phyloP scores from a whole-genome alignment of 2,888 invertebrate species.

The Dicyrtomina minuta region DNA sequence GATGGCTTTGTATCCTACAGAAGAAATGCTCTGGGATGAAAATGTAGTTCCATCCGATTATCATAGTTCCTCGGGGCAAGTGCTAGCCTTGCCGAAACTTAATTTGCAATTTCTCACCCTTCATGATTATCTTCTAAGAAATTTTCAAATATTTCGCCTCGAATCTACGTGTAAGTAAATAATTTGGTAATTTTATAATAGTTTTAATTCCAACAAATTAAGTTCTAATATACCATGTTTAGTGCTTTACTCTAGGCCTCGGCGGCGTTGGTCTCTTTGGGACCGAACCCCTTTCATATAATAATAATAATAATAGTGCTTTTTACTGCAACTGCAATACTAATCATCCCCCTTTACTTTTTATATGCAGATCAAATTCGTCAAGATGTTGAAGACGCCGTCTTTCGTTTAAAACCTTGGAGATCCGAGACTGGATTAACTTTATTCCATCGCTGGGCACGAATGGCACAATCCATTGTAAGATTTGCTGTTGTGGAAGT shows the following conservation, averaged over 20 bases:
- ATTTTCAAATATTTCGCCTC: slow-evolving; percentile 94
- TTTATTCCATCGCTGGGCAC: slow-evolving; percentile 96
- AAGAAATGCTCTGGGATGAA: slow-evolving; percentile 98
- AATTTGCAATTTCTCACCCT: slow-evolving; percentile 97
- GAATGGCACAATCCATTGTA: slow-evolving; percentile 94
- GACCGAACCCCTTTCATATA: too few species aligned
- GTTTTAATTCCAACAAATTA: too few species aligned
- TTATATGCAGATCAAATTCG: slow-evolving; percentile 86
- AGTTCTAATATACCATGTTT: too few species aligned
- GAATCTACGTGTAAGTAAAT: slow-evolving; percentile 97
- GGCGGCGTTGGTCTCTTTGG: too few species aligned
- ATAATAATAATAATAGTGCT: too few species aligned
- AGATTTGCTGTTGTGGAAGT: slow-evolving; percentile 94
- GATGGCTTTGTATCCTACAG: slow-evolving; percentile 98
- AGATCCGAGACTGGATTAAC: slow-evolving; percentile 79
- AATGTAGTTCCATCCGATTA: slow-evolving; percentile 97
- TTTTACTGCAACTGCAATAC: neutral
- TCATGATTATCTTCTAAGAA: slow-evolving; percentile 94
- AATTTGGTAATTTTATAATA: too few species aligned
- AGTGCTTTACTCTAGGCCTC: too few species aligned
- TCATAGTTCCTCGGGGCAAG: slow-evolving; percentile 86
- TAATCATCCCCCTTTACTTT: neutral
- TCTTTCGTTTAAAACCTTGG: slow-evolving; percentile 93
- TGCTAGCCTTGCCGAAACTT: slow-evolving; percentile 92
- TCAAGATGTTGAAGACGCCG: slow-evolving; percentile 96